A percentile compares a stretch with the other conserved stretches of the same genome.
Evolutionary conservation across 1,140 invertebrate genomes (phyloP).

Genomic region (Steinernema feltiae): DNA sequence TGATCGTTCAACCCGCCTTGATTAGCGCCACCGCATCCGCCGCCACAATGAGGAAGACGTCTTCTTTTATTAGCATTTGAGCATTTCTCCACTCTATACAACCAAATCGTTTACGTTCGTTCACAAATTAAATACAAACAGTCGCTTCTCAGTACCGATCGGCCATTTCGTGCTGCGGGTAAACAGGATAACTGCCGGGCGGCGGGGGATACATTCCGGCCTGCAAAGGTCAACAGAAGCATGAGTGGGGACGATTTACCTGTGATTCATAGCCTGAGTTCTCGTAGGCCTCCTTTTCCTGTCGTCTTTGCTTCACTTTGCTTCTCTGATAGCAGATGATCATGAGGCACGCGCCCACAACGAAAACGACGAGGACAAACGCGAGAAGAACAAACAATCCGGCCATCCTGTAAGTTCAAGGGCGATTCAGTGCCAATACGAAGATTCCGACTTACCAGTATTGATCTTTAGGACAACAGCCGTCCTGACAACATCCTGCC

Average conservation of each 20-base stretch:
- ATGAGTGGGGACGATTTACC: background rate
- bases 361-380: conserved; percentile 51
- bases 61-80: background rate
- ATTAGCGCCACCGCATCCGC: too few relatives aligned
- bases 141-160: background rate
- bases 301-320: conserved; percentile 46
- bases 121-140: background rate
- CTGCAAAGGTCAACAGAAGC: background rate
- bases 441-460: conserved; percentile 45
- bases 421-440: background rate
- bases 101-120: background rate
- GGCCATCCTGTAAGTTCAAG: conserved; percentile 48
- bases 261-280: background rate
- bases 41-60: too few relatives aligned
- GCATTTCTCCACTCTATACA: background rate
- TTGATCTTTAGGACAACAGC: conserved; percentile 57
- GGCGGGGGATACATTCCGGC: conserved; percentile 1
- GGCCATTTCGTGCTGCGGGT: background rate
- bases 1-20: too few relatives aligned
- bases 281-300: conserved; percentile 42
- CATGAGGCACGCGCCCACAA: conserved; percentile 47
- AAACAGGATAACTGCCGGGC: background rate
- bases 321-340: conserved; percentile 54
- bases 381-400: conserved; percentile 50
- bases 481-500: conserved; percentile 49